Conservation (phyloP, 2,797 vertebrate genomes). For the Sebastiscus albofasciatus region DNA sequence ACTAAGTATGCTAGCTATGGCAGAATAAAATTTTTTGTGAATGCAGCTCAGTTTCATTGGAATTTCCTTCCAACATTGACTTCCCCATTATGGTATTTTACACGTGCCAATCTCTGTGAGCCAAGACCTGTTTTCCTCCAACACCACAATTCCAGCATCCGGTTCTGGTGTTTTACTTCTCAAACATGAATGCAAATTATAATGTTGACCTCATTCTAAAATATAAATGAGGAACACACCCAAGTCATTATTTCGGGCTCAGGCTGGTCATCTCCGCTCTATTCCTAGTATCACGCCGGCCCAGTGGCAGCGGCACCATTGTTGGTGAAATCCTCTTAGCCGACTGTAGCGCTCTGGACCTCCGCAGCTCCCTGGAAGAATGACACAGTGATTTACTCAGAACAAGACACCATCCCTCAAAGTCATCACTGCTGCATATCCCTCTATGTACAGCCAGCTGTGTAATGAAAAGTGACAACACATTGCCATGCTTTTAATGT, state of each 20-base stretch:
- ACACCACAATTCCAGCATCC: slow-evolving; percentile 5
- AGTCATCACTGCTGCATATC: slow-evolving; percentile 59
- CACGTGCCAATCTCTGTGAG: not conserved
- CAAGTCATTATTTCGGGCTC: slow-evolving; percentile 29
- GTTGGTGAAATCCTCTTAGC: slow-evolving; percentile 69
- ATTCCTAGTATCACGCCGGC: slow-evolving; percentile 28
- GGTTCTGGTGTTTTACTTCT: not conserved
- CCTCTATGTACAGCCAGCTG: slow-evolving; percentile 63
- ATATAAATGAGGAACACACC: slow-evolving; percentile 33
- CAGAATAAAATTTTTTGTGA: not conserved
- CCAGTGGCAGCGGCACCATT: slow-evolving; percentile 45
- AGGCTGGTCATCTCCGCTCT: slow-evolving; percentile 42
- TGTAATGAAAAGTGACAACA: slow-evolving; percentile 80
- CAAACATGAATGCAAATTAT: slow-evolving; percentile 19
- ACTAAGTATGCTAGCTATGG: not conserved
- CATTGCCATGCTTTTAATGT: slow-evolving; percentile 67
- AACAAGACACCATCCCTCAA: slow-evolving; percentile 68
- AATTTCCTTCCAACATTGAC: slow-evolving; percentile 7
- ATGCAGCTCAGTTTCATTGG: not conserved
- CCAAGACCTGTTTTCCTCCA: slow-evolving; percentile 26
- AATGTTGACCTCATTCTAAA: slow-evolving; percentile 42
- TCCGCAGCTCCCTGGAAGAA: slow-evolving; percentile 51
- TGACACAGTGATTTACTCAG: slow-evolving; percentile 68
- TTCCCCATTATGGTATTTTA: slow-evolving; percentile 21
- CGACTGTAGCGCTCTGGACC: slow-evolving; percentile 24